phyloP scores from a whole-genome alignment of 2,113 vertebrate genomes.

The Cettia cetti region DNA sequence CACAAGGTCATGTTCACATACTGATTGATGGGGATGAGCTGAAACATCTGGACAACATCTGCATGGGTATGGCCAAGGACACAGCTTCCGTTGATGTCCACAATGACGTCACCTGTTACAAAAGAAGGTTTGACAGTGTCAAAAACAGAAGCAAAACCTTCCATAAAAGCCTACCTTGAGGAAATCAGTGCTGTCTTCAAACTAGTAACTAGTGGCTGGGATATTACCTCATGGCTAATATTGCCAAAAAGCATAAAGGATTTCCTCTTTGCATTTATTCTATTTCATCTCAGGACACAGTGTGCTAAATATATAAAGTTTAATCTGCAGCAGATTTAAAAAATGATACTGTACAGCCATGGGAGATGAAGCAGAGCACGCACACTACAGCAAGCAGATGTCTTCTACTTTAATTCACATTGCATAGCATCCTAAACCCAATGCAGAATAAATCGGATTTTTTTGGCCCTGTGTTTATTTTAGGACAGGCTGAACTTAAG shows the following conservation, averaged over 20 bases:
- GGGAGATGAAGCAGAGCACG: not conserved
- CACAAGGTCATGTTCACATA: slow-evolving; percentile 94
- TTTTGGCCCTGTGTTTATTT: not conserved
- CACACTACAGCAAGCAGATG: not conserved
- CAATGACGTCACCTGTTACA: slow-evolving; percentile 91
- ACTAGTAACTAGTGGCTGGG: not conserved
- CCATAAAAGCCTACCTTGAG: not conserved
- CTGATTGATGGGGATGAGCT: slow-evolving; percentile 90
- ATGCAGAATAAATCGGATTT: not conserved
- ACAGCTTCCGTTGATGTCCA: slow-evolving; percentile 91
- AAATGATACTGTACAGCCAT: not conserved
- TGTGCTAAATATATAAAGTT: slow-evolving; percentile 32
- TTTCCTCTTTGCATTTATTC: slow-evolving; percentile 13
- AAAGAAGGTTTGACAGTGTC: not conserved
- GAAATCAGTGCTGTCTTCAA: not conserved
- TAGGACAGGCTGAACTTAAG: not conserved
- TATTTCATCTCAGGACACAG: not conserved
- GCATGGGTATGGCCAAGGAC: slow-evolving; percentile 97
- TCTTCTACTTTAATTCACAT: not conserved
- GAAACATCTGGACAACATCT: slow-evolving; percentile 98
- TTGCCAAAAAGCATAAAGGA: not conserved
- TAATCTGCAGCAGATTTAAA: slow-evolving; percentile 51
- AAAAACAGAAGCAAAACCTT: not conserved
- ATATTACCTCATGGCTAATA: not conserved
- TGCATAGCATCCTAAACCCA: not conserved